A percentile compares a stretch with the other conserved stretches of the same genome.
Evolutionary conservation across 2,113 vertebrate species (phyloP).

Genomic region (Macquaria australasica): DNA sequence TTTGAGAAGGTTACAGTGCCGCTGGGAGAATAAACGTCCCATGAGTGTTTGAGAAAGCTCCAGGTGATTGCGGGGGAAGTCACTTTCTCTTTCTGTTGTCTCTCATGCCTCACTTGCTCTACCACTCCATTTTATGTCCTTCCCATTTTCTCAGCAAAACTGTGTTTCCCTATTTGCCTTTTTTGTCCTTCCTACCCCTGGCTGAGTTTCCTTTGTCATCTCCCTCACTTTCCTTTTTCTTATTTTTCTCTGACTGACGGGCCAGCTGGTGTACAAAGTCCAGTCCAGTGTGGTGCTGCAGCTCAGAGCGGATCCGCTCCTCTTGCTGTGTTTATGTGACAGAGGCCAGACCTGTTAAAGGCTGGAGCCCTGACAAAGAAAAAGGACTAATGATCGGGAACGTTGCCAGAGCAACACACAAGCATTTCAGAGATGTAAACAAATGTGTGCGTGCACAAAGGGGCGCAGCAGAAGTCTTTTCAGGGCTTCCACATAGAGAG

Average conservation of each 20-base stretch:
- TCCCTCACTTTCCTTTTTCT: conserved; percentile 13
- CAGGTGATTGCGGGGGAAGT: conserved; percentile 43
- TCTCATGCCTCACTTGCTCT: conserved; percentile 39
- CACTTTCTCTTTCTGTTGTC: conserved; percentile 13
- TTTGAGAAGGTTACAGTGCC: conserved; percentile 38
- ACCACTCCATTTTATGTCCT: conserved; percentile 24
- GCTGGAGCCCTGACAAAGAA: conserved; percentile 73
- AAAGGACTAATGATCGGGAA: conserved; percentile 69
- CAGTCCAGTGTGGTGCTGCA: conserved; percentile 32
- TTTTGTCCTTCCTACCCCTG: conserved; percentile 11
- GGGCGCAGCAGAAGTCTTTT: conserved; percentile 45
- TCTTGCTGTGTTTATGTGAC: conserved; percentile 72
- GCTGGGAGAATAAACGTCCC: conserved; percentile 27
- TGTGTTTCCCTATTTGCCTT: not conserved
- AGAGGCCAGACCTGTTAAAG: conserved; percentile 75
- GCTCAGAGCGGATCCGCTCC: conserved; percentile 54
- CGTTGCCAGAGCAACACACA: conserved; percentile 71
- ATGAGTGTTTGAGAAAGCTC: conserved; percentile 41
- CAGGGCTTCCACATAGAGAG: conserved; percentile 45
- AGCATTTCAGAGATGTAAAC: conserved; percentile 77
- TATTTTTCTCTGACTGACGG: conserved; percentile 22
- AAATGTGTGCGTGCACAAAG: conserved; percentile 63
- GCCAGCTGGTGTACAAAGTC: conserved; percentile 15
- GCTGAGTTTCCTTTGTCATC: conserved; percentile 35
- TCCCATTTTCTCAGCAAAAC: conserved; percentile 34